Percentiles rank a stretch among this genome's conserved stretches.
phyloP scores from a whole-genome alignment of 2,113 vertebrate genomes.

The Sinosuthora webbiana region DNA sequence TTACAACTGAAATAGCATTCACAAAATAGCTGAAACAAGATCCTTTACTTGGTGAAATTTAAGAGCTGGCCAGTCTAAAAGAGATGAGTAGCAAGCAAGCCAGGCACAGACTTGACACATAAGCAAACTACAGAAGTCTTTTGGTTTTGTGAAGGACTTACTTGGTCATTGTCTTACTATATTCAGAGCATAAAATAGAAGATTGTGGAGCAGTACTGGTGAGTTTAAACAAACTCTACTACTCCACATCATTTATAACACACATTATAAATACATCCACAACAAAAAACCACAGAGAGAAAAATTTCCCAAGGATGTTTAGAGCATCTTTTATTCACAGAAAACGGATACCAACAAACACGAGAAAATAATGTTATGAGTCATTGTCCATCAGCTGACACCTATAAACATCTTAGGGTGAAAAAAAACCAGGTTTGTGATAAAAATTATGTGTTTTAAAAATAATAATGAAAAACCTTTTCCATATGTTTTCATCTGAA shows the following conservation, averaged over 20 bases:
- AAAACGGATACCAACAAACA: not conserved
- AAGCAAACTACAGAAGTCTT: not conserved
- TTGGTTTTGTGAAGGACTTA: not conserved
- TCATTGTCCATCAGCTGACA: not conserved
- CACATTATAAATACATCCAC: not conserved
- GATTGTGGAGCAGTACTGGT: not conserved
- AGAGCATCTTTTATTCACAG: not conserved
- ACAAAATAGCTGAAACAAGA: not conserved
- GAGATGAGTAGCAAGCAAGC: not conserved
- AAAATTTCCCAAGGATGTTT: not conserved
- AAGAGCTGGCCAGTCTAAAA: not conserved
- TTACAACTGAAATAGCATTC: not conserved
- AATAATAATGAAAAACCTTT: not conserved
- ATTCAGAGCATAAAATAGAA: not conserved
- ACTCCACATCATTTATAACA: not conserved
- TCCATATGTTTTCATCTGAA: not conserved
- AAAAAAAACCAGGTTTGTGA: not conserved
- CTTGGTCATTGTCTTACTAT: not conserved
- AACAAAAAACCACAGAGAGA: not conserved
- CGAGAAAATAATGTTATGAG: not conserved
- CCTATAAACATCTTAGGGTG: not conserved
- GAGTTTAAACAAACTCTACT: not conserved
- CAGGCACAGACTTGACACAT: not conserved
- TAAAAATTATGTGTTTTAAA: not conserved
- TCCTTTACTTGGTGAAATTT: not conserved